phyloP scores from a whole-genome alignment of 53 echinoderm and acorn worm genomes.

The Stichopus horrens region DNA sequence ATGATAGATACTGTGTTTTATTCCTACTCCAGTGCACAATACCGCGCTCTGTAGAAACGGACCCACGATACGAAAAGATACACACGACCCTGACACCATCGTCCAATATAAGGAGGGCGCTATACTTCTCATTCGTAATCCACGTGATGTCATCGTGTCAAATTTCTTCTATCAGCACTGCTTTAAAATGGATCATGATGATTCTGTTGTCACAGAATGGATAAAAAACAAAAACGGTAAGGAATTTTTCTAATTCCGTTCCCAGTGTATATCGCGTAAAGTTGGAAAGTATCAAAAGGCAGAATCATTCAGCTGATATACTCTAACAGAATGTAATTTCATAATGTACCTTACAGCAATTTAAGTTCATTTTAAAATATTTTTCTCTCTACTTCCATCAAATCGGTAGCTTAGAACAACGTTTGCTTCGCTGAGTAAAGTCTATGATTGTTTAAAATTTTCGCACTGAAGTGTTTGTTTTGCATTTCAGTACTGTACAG shows the following conservation, averaged over 20 bases:
- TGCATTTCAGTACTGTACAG: too few species aligned
- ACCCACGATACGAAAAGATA: not conserved
- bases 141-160: not conserved
- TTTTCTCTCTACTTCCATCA: too few species aligned
- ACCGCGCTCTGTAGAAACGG: not conserved
- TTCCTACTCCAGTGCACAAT: not conserved
- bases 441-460: too few species aligned
- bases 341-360: too few species aligned
- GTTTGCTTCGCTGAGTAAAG: too few species aligned
- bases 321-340: too few species aligned
- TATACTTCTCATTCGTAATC: slow-evolving; percentile 7
- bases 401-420: too few species aligned
- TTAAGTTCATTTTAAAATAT: too few species aligned
- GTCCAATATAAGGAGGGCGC: not conserved
- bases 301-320: too few species aligned
- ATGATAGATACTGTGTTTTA: too few species aligned
- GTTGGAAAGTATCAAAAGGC: too few species aligned
- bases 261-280: not conserved
- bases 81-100: not conserved
- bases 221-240: not conserved
- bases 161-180: slow-evolving; percentile 6
- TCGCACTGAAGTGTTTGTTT: too few species aligned
- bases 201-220: not conserved
- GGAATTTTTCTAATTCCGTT: not conserved
- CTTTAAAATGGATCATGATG: not conserved